phyloP scores from a whole-genome alignment of 2,797 vertebrate genomes.

The Ispidina lecontei region DNA sequence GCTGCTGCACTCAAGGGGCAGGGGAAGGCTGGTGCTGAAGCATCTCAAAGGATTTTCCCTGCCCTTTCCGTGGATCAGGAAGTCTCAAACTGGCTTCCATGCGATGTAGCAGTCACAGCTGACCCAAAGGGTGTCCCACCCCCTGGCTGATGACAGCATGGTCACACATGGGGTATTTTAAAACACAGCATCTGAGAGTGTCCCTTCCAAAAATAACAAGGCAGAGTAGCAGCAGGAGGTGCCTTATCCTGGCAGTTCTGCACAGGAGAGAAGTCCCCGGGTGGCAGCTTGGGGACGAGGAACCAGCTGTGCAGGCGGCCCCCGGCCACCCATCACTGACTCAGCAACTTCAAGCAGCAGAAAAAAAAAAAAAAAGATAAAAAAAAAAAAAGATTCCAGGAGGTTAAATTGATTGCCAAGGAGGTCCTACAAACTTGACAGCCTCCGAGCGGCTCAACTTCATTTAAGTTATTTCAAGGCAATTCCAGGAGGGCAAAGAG shows the following conservation, averaged over 20 bases:
- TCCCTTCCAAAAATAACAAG: neutral
- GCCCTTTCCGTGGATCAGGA: neutral
- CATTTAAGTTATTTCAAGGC: constrained; percentile 59
- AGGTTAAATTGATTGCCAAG: constrained; percentile 56
- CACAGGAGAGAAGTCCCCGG: neutral
- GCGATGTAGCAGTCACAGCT: rapidly evolving
- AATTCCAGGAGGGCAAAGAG: constrained; percentile 66
- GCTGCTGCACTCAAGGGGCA: neutral
- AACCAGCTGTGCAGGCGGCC: neutral
- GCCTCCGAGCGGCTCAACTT: constrained; percentile 28
- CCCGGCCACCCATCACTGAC: neutral
- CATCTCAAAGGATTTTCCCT: neutral
- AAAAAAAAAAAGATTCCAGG: neutral
- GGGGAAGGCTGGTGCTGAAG: neutral
- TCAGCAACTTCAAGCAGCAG: constrained; percentile 24
- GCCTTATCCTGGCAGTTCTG: neutral
- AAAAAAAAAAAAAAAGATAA: neutral
- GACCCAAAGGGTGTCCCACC: neutral
- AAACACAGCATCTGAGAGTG: neutral
- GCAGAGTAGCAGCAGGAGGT: rapidly evolving
- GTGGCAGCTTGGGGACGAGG: neutral
- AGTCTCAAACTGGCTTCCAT: neutral
- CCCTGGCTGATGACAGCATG: neutral
- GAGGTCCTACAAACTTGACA: constrained; percentile 52
- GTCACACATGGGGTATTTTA: neutral